Base-by-base conservation (phyloP, 1,140 invertebrate species). In the Sesamia nonagrioides region DNA sequence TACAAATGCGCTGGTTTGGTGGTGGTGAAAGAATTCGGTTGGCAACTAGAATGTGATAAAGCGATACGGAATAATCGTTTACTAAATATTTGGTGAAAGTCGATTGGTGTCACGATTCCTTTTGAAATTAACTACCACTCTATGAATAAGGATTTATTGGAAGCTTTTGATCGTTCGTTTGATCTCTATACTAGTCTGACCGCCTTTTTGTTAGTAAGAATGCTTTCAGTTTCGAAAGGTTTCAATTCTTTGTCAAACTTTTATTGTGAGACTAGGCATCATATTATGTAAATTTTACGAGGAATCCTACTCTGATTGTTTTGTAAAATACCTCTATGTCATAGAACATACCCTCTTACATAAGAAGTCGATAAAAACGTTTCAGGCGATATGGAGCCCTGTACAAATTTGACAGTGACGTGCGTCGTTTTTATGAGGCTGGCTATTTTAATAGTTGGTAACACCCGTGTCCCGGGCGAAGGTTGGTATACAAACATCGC, bases 151-250 rank as follows among this genome's bases (percentile, higher is more conserved):
- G n/a, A n/a, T n/a, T n/a, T n/a, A n/a, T n/a, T n/a, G 9, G 17
- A 8, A 42, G 9, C n/a, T n/a, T n/a, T n/a, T n/a, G n/a, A n/a
- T n/a, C 60, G 35, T 42, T 63, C n/a, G 60, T 63, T 63, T 63
- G 37, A 63, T 63, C 35, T 63, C 35, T 3, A 17, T 35, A 37
- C 37, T 63, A 13, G 18, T 42, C 9, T 63, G 60, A 42, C 60
- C n/a, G 9, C 40, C 60, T 15, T 33, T 35, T 60, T 60, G 56
- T 63, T 17, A 11, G 8, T 63, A 17, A 18, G 2, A 17, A 42
- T 37, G 54, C 37, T 42, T 42, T 63, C 17, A 63, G n/a, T 42
- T 63, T 63, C 18, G 35, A 63, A 42, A 42, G 37, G 35, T 40
- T 42, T 42, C 35, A 18, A 63, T 63, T 42, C 42, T 42, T 21